phyloP scores from a whole-genome alignment of 2,888 invertebrate species.

The Macrophya alboannulata region DNA sequence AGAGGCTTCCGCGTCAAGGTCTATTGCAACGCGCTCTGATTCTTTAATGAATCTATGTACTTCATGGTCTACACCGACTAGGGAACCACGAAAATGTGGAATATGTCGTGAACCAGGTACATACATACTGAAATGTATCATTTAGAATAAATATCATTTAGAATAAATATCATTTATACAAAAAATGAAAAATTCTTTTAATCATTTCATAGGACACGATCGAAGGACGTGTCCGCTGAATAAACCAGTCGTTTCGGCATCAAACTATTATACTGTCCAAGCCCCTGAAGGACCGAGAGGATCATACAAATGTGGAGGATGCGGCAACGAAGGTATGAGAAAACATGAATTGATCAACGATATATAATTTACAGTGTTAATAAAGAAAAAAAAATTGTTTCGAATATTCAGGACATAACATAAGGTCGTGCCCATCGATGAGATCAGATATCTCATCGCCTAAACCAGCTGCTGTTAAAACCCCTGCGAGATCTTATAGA shows the following conservation, averaged over 20 bases:
- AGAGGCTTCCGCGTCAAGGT: not conserved
- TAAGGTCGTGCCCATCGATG: not conserved
- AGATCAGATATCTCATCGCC: not conserved
- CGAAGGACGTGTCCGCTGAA: not conserved
- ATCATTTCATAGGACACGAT: not conserved
- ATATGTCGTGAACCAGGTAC: not conserved
- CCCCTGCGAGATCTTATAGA: slow-evolving; percentile 1
- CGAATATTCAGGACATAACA: slow-evolving; percentile 25
- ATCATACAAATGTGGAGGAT: slow-evolving; percentile 27
- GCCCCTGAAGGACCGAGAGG: not conserved
- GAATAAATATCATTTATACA: no score
- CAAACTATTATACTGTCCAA: no score
- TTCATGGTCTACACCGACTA: not conserved
- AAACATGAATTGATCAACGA: not conserved
- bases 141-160: not conserved
- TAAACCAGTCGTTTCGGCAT: not conserved
- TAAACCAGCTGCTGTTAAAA: not conserved
- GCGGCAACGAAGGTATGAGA: slow-evolving; percentile 9
- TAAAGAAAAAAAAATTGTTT: not conserved
- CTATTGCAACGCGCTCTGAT: no score
- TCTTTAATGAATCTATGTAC: not conserved
- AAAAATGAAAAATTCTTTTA: not conserved
- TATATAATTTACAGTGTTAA: not conserved
- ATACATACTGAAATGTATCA: not conserved
- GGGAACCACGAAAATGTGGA: not conserved